phyloP scores from a whole-genome alignment of 1,140 invertebrate species.

The Nasonia longicornis region DNA sequence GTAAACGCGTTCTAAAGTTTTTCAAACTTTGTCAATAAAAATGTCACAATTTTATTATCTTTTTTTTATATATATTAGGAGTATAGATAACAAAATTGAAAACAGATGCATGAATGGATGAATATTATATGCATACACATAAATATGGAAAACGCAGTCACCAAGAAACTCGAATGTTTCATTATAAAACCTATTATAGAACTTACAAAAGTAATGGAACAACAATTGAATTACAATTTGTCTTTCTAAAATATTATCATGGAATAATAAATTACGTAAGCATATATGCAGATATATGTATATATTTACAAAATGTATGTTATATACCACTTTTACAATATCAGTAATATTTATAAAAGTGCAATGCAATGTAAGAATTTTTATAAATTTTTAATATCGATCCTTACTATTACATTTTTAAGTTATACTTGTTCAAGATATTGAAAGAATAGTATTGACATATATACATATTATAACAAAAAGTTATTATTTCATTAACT shows the following conservation, averaged over 20 bases:
- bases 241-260: conserved; percentile 18
- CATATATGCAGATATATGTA: not conserved
- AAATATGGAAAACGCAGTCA: not conserved
- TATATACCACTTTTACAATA: conserved; percentile 48
- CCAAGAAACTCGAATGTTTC: not conserved
- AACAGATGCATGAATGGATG: not conserved
- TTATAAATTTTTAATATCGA: conserved; percentile 21
- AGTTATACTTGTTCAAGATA: conserved; percentile 8
- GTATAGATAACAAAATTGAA: not conserved
- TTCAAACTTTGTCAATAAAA: not conserved
- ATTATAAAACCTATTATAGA: not conserved
- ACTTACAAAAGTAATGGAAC: not conserved
- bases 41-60: not conserved
- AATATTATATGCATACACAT: not conserved
- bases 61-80: not conserved
- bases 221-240: conserved; percentile 11
- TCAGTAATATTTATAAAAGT: conserved; percentile 45
- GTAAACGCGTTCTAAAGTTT: not conserved
- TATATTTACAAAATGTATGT: conserved; percentile 47
- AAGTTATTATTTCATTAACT: conserved; percentile 32
- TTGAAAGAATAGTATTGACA: conserved; percentile 35
- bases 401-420: conserved; percentile 33
- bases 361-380: conserved; percentile 45
- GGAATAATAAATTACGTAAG: conserved; percentile 42
- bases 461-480: conserved; percentile 40